phyloP scores from a whole-genome alignment of 64 coral and sea anemone genomes.

The Montipora sp. region DNA sequence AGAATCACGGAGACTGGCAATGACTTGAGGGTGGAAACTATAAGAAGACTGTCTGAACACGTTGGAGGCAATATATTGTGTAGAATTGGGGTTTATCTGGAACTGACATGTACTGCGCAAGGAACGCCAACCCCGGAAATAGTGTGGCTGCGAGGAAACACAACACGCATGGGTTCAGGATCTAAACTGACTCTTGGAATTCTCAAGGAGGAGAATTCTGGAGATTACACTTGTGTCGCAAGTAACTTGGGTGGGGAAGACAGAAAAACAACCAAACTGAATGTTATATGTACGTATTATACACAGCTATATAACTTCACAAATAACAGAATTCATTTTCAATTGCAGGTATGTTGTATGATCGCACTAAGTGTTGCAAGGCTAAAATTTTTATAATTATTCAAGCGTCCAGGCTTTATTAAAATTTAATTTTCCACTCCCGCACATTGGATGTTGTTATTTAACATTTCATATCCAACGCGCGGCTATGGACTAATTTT shows the following conservation, averaged over 20 bases:
- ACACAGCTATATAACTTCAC: too few species aligned
- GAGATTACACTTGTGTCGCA: conserved; percentile 72
- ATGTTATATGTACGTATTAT: conserved; percentile 10
- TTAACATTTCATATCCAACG: too few species aligned
- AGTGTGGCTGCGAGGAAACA: conserved; percentile 52
- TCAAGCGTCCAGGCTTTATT: too few species aligned
- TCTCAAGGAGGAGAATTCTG: conserved; percentile 58
- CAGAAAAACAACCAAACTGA: conserved; percentile 44
- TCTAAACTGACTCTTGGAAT: conserved; percentile 10
- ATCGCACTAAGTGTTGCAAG: too few species aligned
- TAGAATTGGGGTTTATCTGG: conserved; percentile 29
- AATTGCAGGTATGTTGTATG: too few species aligned
- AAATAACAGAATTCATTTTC: too few species aligned
- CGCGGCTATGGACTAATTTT: too few species aligned
- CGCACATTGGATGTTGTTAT: too few species aligned
- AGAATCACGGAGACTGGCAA: conserved; percentile 19
- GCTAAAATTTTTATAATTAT: too few species aligned
- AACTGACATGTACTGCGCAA: conserved; percentile 36
- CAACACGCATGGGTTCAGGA: conserved; percentile 11
- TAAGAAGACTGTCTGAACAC: conserved; percentile 4
- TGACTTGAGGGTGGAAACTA: background rate
- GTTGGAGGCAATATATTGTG: conserved; percentile 38
- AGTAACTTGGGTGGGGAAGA: conserved; percentile 71
- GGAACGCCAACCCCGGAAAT: conserved; percentile 51
- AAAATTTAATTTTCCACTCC: too few species aligned